phyloP scores from a whole-genome alignment of 2,888 invertebrate species.

The Apamea epomidion region DNA sequence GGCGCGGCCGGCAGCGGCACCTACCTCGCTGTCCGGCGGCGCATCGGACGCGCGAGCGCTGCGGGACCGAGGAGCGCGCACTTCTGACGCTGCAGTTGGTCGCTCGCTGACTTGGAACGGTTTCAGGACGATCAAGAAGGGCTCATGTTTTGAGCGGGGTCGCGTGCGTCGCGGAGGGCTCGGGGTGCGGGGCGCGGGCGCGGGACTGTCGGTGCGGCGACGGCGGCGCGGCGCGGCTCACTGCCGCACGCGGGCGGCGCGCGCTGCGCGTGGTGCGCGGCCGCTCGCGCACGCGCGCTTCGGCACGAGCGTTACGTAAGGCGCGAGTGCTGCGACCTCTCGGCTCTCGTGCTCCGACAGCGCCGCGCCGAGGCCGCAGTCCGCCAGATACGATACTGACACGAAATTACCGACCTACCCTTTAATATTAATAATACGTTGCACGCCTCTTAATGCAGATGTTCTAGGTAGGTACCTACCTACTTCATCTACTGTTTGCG shows the following conservation, averaged over 20 bases:
- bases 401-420: not conserved
- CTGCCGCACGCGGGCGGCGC: slow-evolving; percentile 38
- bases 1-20: slow-evolving; percentile 51
- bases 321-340: slow-evolving; percentile 39
- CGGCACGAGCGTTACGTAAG: slow-evolving; percentile 38
- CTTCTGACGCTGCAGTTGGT: slow-evolving; percentile 5
- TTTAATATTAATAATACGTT: slow-evolving; percentile 15
- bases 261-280: slow-evolving; percentile 36
- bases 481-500: not conserved
- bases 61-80: not conserved
- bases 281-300: slow-evolving; percentile 52
- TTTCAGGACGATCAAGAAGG: slow-evolving; percentile 30
- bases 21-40: slow-evolving; percentile 46
- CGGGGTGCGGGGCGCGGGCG: slow-evolving; percentile 28
- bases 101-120: slow-evolving; percentile 4
- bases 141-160: slow-evolving; percentile 39
- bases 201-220: slow-evolving; percentile 39
- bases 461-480: not conserved
- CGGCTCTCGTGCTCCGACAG: slow-evolving; percentile 3
- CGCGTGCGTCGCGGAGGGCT: slow-evolving; percentile 16
- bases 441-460: not conserved
- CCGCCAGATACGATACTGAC: not conserved
- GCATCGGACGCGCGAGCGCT: slow-evolving; percentile 30
- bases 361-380: not conserved
- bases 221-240: slow-evolving; percentile 55